Evolutionary conservation across 2,113 vertebrate genomes (phyloP).

Genomic region (Phyllostomus hastatus): DNA sequence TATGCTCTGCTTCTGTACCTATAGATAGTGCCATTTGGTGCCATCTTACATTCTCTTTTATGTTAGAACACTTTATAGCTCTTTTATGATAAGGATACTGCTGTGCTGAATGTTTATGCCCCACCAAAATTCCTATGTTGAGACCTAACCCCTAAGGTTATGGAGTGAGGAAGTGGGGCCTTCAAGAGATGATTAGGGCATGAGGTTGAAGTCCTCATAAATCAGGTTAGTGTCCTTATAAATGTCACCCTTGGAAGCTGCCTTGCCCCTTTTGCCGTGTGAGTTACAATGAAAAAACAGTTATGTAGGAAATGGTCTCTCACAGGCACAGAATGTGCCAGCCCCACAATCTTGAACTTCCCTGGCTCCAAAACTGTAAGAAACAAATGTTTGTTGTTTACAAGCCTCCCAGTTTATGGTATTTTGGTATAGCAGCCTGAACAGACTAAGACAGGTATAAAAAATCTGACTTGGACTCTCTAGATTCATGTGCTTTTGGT

Average conservation of each 20-base stretch:
- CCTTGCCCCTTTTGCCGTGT: not conserved
- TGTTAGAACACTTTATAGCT: not conserved
- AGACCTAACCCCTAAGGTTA: not conserved
- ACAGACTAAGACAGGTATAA: not conserved
- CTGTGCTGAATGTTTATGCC: not conserved
- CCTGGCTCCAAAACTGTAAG: not conserved
- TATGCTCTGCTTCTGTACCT: not conserved
- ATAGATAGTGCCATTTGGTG: not conserved
- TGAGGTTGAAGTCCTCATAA: not conserved
- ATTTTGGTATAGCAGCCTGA: not conserved
- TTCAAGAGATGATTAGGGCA: not conserved
- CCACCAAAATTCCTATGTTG: not conserved
- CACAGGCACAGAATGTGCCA: not conserved
- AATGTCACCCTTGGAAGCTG: not conserved
- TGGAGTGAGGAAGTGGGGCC: not conserved
- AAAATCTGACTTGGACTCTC: not conserved
- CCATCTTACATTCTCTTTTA: conserved; percentile 17
- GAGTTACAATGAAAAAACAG: not conserved
- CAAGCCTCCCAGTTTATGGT: not conserved
- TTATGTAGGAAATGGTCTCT: not conserved
- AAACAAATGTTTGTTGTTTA: not conserved
- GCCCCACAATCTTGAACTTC: not conserved
- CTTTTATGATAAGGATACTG: not conserved
- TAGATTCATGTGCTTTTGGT: not conserved
- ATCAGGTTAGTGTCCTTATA: not conserved